Evolutionary conservation across 2,888 invertebrate species (phyloP), one percentile per base, ranked within the genome.

Genomic region (Morpho helenor): DNA sequence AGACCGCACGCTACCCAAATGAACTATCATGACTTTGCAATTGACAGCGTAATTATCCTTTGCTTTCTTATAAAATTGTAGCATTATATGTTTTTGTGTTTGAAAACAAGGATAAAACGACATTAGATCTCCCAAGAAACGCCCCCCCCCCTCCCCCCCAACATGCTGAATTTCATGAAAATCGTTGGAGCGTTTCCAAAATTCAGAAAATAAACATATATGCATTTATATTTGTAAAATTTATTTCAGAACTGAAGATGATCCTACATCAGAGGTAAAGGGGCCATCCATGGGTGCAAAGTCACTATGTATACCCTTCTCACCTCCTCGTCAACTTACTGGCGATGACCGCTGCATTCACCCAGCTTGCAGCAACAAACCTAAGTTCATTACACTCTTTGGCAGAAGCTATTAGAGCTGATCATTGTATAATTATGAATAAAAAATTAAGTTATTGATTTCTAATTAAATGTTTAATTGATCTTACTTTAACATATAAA

Each of bases 221-320:
- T n/a, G n/a, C n/a, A n/a, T 16, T 16, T 16, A 16, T 31, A 31
- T 31, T 31, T 5, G 5, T 31, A 31, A 31, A 8, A 41, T 10
- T 40, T 54, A 7, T 61, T 61, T 46, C 81, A 96, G 95, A 75
- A 94, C 92, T 59, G 94, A 95, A 54, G 92, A 93, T 49, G 87
- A 88, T 55, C 70, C 76, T 3, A 75, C 79, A 39, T 95, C 96
- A 61, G 89, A 88, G 3, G 92, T 94, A 55, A 97, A 96, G 59
- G 96, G 96, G 23, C 97, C 98, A 31, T 94, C 98, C 0, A 99
- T 99, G 99, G 99, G 99, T 46, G 99, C 99, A 7, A 99, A 99
- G 87, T 95, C 97, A 7, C 92, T 99, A n/a, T 99, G 99, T 81
- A 97, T 99, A 74, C 99, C 99, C 3, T 96, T 99, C 81, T 93